phyloP scores from a whole-genome alignment of 2,113 vertebrate species.

The Alouatta palliata region DNA sequence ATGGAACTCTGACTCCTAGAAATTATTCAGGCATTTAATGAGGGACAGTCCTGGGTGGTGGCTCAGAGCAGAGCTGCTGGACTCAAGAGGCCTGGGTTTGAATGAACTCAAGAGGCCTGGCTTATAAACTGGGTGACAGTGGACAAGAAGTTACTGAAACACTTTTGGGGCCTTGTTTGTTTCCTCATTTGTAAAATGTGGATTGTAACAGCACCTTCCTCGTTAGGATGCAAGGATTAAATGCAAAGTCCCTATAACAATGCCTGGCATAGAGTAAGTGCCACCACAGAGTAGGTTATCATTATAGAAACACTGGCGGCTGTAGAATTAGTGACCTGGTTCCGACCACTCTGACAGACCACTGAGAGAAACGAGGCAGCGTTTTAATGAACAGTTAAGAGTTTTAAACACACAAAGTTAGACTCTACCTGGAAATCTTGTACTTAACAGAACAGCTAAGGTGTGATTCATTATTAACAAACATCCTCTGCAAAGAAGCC shows the following conservation, averaged over 20 bases:
- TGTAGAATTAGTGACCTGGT: neutral
- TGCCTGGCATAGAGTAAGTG: accelerated
- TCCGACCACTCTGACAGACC: accelerated
- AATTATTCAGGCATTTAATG: neutral
- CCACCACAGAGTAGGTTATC: too few species aligned
- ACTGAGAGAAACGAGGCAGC: accelerated
- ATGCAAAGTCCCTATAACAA: neutral
- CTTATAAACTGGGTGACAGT: neutral
- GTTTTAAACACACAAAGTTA: neutral
- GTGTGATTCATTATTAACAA: neutral
- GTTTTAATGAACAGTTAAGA: neutral
- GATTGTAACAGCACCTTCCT: neutral
- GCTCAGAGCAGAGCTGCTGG: neutral
- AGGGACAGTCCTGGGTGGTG: neutral
- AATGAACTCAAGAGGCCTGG: neutral
- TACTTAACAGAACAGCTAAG: neutral
- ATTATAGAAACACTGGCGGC: accelerated
- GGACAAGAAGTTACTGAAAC: neutral
- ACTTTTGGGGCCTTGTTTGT: accelerated
- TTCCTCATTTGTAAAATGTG: neutral
- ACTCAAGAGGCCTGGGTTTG: neutral
- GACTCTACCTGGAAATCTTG: neutral
- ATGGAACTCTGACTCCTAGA: neutral
- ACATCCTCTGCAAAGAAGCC: neutral
- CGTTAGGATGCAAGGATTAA: neutral